Evolutionary conservation across 1,140 invertebrate genomes (phyloP).

Genomic region (Drosophila suzukii): DNA sequence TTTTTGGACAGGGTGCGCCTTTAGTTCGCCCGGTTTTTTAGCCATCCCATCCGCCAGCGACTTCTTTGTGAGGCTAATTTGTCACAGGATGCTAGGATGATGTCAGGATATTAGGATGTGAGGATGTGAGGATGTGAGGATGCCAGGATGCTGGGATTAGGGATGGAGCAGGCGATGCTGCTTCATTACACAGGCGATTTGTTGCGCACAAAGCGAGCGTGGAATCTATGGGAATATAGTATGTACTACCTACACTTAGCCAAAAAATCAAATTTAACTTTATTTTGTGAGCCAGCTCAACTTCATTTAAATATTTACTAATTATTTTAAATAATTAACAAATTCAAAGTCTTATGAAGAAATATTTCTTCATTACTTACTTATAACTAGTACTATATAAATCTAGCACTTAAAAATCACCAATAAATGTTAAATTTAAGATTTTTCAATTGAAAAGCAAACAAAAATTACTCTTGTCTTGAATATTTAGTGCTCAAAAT

Average conservation of each 20-base stretch:
- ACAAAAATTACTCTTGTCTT: no score
- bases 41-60: slow-evolving; percentile 7
- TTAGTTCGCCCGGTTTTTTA: slow-evolving; percentile 37
- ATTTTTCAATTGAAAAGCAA: no score
- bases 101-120: slow-evolving; percentile 31
- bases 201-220: slow-evolving; percentile 66
- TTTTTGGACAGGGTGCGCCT: slow-evolving; percentile 31
- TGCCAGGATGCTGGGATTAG: not conserved
- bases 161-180: slow-evolving; percentile 20
- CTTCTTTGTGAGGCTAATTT: slow-evolving; percentile 74
- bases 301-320: no score
- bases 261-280: not conserved
- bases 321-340: no score
- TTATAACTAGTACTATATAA: no score
- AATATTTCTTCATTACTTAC: no score
- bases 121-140: slow-evolving; percentile 1
- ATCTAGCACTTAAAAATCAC: no score
- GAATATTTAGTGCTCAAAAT: no score
- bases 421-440: no score
- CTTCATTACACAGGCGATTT: slow-evolving; percentile 79
- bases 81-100: slow-evolving; percentile 64
- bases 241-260: not conserved
- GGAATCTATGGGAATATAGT: slow-evolving; percentile 9
- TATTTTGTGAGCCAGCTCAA: not conserved
- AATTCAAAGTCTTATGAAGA: not conserved